Evolutionary conservation across 2,888 invertebrate genomes (phyloP).

Genomic region (Enoplolaimus lenunculus): DNA sequence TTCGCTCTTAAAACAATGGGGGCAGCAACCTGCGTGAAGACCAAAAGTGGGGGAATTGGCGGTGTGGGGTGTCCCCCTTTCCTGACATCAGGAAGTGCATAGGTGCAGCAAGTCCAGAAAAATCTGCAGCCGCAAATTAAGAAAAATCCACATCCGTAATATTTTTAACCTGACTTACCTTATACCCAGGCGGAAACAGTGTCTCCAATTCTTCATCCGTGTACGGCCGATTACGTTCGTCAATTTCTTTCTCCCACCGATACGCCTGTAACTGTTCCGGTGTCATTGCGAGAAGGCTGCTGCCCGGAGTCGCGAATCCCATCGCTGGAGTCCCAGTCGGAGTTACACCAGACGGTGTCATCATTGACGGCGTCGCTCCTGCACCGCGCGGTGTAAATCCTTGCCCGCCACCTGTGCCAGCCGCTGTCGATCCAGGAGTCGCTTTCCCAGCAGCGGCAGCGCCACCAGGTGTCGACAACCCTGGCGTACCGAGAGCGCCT

Average conservation of each 20-base stretch:
- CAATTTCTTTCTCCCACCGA: constrained; percentile 95
- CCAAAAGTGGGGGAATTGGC: too few species aligned
- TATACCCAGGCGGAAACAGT: constrained; percentile 95
- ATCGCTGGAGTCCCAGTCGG: constrained; percentile 66
- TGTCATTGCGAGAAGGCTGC: constrained; percentile 87
- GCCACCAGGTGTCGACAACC: constrained; percentile 23
- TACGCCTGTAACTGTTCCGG: constrained; percentile 96
- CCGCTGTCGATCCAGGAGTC: constrained; percentile 24
- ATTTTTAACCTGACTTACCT: constrained; percentile 53
- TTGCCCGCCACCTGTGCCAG: constrained; percentile 21
- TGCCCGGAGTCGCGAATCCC: constrained; percentile 92
- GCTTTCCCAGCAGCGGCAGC: constrained; percentile 23
- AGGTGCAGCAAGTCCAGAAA: too few species aligned
- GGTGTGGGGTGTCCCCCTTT: too few species aligned
- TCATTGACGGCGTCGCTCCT: constrained; percentile 42
- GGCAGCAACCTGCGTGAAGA: too few species aligned
- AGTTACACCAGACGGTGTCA: constrained; percentile 46
- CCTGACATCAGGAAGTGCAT: too few species aligned
- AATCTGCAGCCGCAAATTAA: too few species aligned
- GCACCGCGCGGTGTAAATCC: constrained; percentile 36
- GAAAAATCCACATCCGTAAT: too few species aligned
- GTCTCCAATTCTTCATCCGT: constrained; percentile 92
- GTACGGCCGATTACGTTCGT: constrained; percentile 87
- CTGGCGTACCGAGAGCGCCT: constrained; percentile 26
- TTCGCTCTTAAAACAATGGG: too few species aligned